These are phyloP conservation scores for Spizaetus ornatus DNA, from an alignment of 2,113 vertebrate species.

Conservation along the genomic window DNA sequence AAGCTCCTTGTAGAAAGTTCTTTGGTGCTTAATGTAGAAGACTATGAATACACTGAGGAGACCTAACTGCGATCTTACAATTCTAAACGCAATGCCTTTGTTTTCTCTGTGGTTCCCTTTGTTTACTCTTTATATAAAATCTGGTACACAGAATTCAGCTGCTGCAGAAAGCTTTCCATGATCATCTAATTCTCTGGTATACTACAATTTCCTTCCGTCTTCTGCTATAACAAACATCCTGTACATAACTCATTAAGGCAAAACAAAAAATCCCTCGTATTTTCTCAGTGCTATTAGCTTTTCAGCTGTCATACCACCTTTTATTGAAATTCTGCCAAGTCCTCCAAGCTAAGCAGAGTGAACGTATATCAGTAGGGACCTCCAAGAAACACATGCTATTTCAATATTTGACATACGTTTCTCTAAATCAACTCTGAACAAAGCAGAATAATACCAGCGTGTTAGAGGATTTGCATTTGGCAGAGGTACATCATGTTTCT, in stretches of 20 bases:
- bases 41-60: not conserved
- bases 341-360: not conserved
- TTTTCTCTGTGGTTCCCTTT: not conserved
- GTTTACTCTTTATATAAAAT: not conserved
- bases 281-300: not conserved
- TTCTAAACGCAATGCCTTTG: not conserved
- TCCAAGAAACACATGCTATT: not conserved
- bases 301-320: not conserved
- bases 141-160: not conserved
- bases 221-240: not conserved
- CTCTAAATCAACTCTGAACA: not conserved
- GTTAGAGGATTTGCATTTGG: not conserved
- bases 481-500: not conserved
- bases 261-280: not conserved
- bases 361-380: not conserved
- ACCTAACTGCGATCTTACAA: not conserved
- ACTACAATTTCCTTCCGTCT: not conserved
- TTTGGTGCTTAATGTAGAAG: not conserved
- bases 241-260: not conserved
- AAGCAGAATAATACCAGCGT: not conserved
- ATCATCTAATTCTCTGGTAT: not conserved
- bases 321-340: not conserved
- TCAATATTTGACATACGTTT: not conserved
- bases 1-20: not conserved
- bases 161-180: not conserved